A percentile compares a stretch with the other conserved stretches of the same genome.
Conservation (phyloP, 2,888 invertebrate genomes). For the Melanargia galathea region DNA sequence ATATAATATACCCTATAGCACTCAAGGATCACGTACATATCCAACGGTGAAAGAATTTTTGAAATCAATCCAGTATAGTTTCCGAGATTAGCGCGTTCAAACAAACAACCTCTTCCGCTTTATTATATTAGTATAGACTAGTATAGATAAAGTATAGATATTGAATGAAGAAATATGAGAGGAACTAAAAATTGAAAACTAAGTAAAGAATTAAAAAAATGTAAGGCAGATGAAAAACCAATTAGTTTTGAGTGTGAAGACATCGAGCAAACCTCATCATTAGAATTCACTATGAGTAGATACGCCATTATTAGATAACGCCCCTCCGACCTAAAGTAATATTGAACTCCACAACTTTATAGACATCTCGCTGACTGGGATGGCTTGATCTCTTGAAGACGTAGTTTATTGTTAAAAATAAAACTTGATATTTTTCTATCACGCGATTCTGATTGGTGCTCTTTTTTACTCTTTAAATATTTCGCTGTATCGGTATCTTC, state of each 20-base stretch:
- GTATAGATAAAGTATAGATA: too few relatives aligned
- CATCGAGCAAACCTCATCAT: slow-evolving; percentile 23
- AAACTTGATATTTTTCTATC: slow-evolving; percentile 5
- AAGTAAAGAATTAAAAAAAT: neutral
- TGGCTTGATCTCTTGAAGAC: slow-evolving; percentile 18
- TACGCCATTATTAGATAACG: slow-evolving; percentile 29
- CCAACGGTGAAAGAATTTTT: too few relatives aligned
- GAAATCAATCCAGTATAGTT: too few relatives aligned
- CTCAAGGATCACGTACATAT: too few relatives aligned
- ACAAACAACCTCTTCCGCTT: too few relatives aligned
- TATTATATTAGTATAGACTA: too few relatives aligned
- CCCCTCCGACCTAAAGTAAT: slow-evolving; percentile 24
- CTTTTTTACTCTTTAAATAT: neutral
- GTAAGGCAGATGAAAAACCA: slow-evolving; percentile 3
- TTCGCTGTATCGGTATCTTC: too few relatives aligned
- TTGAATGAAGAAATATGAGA: too few relatives aligned
- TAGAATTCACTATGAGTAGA: slow-evolving; percentile 29
- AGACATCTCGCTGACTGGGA: slow-evolving; percentile 26
- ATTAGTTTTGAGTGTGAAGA: slow-evolving; percentile 5
- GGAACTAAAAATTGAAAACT: neutral
- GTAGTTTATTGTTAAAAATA: slow-evolving; percentile 4
- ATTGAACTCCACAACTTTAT: slow-evolving; percentile 32
- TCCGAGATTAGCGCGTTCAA: too few relatives aligned
- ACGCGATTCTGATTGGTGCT: neutral
- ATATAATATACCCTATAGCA: too few relatives aligned